Base-by-base conservation (phyloP, 64 coral and sea anemone species). In the Acropora tenuis region DNA sequence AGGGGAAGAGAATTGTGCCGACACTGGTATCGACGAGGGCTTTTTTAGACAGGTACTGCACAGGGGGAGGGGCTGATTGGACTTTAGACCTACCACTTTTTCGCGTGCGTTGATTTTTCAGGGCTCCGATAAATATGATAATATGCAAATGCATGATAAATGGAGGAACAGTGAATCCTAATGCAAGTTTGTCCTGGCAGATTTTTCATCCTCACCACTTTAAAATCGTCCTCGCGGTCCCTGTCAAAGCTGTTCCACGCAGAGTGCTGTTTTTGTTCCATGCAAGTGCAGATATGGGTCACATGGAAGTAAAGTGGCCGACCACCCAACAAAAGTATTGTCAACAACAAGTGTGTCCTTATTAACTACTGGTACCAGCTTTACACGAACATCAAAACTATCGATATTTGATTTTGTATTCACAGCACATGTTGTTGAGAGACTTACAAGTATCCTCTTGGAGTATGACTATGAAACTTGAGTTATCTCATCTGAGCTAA, bases 371-470 rank as follows among this genome's bases (percentile, higher is more conserved):
- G 82, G 61, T 49, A 85, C 82, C 82, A 3, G 82, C 18, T 8
- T 3, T 7, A n/a, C 3, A n/a, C 3, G 11, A 8, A n/a, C 7
- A 40, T 71, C 49, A 13, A 41, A 61, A 85, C 30, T 71, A 85
- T 1, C 44, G 4, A 8, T 30, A 48, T 47, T 72, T 71, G 44
- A 85, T 85, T 85, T 85, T 47, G 44, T 85, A 85, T 72, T 85
- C 82, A 85, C 45, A 85, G 49, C 82, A 85, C 82, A 85, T 85
- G 82, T 85, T 30, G 48, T 8, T 30, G 4, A 2, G 10, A 85
- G 16, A 69, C 2, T 85, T 48, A 40, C 65, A 17, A 65, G 82
- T 85, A 59, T 13, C 12, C n/a, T 80, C 9, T 42, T 18, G 5
- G 30, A 30, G 53, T 8, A 80, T 11, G 7, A 11, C 78, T 59